Evolutionary conservation across 2,888 invertebrate species (phyloP).

Genomic region (Diploptera punctata): DNA sequence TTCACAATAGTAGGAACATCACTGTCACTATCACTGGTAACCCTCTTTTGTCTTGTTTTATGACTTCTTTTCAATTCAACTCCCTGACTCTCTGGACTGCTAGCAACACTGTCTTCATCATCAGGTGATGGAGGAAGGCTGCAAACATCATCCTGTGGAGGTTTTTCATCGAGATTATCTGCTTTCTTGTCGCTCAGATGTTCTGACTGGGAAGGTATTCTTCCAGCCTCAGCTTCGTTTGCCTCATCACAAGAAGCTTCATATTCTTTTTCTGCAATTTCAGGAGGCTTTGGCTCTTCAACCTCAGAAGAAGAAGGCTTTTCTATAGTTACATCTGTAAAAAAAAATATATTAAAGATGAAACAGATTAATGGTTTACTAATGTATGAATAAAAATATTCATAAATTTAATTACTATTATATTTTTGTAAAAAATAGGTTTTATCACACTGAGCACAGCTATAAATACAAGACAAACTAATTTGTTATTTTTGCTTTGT

Average conservation of each 20-base stretch:
- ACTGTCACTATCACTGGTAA: slow-evolving; percentile 40
- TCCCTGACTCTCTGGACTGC: slow-evolving; percentile 19
- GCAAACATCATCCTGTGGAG: background rate
- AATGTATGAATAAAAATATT: too few relatives aligned
- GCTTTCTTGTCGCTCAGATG: background rate
- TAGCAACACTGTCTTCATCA: background rate
- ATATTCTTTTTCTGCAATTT: background rate
- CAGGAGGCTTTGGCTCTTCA: background rate
- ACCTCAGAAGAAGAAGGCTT: background rate
- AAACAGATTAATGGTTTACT: background rate
- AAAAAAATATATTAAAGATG: background rate
- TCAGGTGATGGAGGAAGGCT: slow-evolving; percentile 22
- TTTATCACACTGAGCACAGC: too few relatives aligned
- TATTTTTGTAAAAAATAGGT: too few relatives aligned
- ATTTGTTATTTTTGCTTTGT: too few relatives aligned
- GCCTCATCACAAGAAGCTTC: background rate
- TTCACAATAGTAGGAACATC: slow-evolving; percentile 34
- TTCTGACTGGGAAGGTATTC: background rate
- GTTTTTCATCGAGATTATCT: background rate
- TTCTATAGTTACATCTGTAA: background rate
- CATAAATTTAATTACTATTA: too few relatives aligned
- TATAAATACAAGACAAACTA: too few relatives aligned
- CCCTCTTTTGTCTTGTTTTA: background rate
- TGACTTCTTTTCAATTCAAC: background rate
- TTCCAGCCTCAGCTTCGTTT: background rate